Percentiles rank a stretch among this genome's conserved stretches.
Conservation (phyloP, 2,797 vertebrate species). For the Myotis planiceps region DNA sequence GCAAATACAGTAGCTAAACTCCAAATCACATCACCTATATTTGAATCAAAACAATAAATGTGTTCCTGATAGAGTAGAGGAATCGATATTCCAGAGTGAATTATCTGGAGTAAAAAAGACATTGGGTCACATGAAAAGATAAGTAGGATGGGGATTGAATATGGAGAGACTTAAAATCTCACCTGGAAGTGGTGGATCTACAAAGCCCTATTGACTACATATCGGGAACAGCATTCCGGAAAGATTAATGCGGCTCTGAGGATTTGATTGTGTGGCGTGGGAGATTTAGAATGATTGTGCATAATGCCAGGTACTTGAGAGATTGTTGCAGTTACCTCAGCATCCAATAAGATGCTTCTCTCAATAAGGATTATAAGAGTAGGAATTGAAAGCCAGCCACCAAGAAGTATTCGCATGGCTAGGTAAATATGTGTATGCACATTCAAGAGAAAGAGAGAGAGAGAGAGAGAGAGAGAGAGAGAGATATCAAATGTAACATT, state of each 20-base stretch:
- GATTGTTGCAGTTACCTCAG: not conserved
- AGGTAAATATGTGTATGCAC: fast-evolving
- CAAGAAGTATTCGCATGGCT: not conserved
- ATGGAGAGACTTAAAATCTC: not conserved
- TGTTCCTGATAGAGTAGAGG: not conserved
- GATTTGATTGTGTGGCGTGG: not conserved
- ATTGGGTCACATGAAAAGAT: not conserved
- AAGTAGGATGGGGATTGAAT: fast-evolving
- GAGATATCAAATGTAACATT: not conserved
- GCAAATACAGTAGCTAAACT: not conserved
- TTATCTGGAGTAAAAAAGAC: not conserved
- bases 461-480: not conserved
- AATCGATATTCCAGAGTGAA: not conserved
- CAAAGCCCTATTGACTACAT: not conserved
- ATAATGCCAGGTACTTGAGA: not conserved
- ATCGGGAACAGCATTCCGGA: not conserved
- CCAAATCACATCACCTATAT: not conserved
- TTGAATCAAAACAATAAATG: not conserved
- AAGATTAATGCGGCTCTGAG: not conserved
- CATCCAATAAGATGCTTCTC: not conserved
- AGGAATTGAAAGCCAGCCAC: not conserved
- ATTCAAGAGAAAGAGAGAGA: not conserved
- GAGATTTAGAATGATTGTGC: not conserved
- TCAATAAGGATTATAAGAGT: not conserved
- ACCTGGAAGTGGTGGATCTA: not conserved